Evolutionary conservation across 2,113 vertebrate species (phyloP), one percentile per base, ranked within the genome.

Genomic region (Strix aluco): DNA sequence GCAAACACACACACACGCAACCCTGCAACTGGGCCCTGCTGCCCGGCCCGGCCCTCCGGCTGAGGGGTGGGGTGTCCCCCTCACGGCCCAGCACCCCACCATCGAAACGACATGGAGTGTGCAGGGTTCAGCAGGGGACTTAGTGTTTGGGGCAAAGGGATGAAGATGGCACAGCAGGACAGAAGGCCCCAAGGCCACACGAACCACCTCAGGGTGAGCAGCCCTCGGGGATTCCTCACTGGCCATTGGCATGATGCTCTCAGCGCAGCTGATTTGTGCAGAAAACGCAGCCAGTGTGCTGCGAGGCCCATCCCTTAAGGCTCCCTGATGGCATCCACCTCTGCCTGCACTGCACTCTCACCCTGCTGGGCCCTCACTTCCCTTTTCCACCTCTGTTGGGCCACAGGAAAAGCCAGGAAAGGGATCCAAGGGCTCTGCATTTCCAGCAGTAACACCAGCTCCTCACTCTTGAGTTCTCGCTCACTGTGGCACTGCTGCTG

Each of bases 201-300:
- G 2, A 2, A 46, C 8, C 18, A 1, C 16, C 34, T 15, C 52
- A 10, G 80, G 25, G 40, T 3, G 46, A 32, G 40, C 36, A 0
- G 29, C 47, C n/a, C 34, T 44, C 26, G 0, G 57, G 23, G 30
- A 3, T 32, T 27, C 55, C 49, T 54, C 54, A 0, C 26, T 18
- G 9, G 0, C 19, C 59, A 2, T 15, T 15, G 3, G 52, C 34
- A 34, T 0, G 15, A 38, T 4, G 19, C 55, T 38, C 22, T n/a
- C 11, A 12, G 61, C 36, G 1, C 59, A 8, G 51, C n/a, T 74
- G 5, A 0, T 11, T 29, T 6, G 0, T 0, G 8, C 1, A 3
- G 21, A 13, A 67, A 21, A 21, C 5, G 0, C 19, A 6, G n/a
- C 21, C 40, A 2, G 3, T 1, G 23, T 13, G 32, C 46, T 3